Conservation (phyloP, 2,797 vertebrate genomes). For the Ciconia nigra region DNA sequence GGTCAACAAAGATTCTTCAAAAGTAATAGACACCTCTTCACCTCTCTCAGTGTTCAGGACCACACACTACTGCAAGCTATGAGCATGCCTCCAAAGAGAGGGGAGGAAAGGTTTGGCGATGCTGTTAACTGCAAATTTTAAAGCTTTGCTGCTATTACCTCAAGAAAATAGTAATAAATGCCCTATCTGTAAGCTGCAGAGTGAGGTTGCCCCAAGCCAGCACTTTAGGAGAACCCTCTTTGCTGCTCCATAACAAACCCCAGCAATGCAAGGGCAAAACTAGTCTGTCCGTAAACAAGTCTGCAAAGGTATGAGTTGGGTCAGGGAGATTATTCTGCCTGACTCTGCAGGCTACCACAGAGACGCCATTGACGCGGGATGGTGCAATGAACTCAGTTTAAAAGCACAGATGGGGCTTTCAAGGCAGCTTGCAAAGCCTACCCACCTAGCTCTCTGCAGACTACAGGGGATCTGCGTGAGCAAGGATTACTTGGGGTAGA, state of each 20-base stretch:
- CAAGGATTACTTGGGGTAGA: neutral
- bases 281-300: neutral
- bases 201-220: neutral
- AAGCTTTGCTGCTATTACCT: neutral
- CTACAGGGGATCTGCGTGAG: rapidly evolving
- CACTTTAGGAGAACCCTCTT: neutral
- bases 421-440: neutral
- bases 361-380: neutral
- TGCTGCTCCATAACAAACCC: neutral
- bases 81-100: neutral
- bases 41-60: neutral
- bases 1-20: neutral
- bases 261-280: neutral
- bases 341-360: neutral
- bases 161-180: neutral
- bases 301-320: neutral
- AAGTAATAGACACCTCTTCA: neutral
- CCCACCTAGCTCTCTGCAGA: neutral
- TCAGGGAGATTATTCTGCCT: neutral
- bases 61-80: neutral
- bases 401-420: neutral
- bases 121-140: neutral
- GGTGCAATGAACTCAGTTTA: neutral
- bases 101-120: neutral
- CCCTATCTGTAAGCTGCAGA: neutral